phyloP scores from a whole-genome alignment of 2,797 vertebrate genomes.

The Hyperoplus immaculatus region DNA sequence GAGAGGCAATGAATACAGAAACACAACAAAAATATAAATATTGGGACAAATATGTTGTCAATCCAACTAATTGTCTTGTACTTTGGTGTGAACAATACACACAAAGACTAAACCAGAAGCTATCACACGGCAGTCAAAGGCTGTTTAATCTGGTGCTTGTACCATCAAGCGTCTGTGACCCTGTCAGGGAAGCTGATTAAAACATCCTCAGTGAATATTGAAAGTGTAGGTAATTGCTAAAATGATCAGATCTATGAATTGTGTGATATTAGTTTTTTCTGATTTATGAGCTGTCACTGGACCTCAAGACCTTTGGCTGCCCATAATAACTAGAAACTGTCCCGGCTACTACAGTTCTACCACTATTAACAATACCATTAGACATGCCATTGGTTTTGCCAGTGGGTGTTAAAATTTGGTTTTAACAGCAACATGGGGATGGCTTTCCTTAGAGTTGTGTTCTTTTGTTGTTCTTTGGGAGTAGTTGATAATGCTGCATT shows the following conservation, averaged over 20 bases:
- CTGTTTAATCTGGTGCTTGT: background rate
- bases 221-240: constrained; percentile 18
- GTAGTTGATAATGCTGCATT: too few species aligned
- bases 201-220: constrained; percentile 15
- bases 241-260: constrained; percentile 13
- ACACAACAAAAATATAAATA: background rate
- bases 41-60: constrained; percentile 18
- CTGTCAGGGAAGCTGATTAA: constrained; percentile 16
- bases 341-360: background rate
- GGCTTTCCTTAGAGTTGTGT: background rate
- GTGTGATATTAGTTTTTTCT: constrained; percentile 32
- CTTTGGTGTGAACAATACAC: background rate
- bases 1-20: background rate
- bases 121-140: constrained; percentile 6
- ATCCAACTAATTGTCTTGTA: background rate
- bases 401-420: constrained; percentile 2
- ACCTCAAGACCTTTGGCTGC: background rate
- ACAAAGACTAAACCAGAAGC: constrained; percentile 7
- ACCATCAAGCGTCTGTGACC: constrained; percentile 17
- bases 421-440: background rate
- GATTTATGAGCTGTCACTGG: constrained; percentile 17
- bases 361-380: constrained; percentile 2
- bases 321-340: constrained; percentile 4
- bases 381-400: constrained; percentile 6
- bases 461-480: background rate